phyloP scores from a whole-genome alignment of 1,140 invertebrate species.

The Luehdorfia chinensis region DNA sequence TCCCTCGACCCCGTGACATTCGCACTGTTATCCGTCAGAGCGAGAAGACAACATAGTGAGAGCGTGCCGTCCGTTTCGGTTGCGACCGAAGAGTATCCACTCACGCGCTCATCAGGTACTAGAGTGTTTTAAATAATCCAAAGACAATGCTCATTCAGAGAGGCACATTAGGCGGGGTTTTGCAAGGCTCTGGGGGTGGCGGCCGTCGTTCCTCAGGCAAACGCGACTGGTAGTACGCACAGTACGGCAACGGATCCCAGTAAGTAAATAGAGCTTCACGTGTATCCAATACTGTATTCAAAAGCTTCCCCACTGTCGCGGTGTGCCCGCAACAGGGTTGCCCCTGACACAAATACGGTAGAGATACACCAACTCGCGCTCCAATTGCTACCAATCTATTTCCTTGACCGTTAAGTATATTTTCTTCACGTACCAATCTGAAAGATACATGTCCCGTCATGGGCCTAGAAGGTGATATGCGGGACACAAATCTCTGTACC shows the following conservation, averaged over 20 bases:
- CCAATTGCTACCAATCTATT: slow-evolving; percentile 78
- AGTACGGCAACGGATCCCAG: slow-evolving; percentile 90
- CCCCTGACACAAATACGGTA: slow-evolving; percentile 87
- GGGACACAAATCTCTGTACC: slow-evolving; percentile 84
- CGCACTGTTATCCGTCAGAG: slow-evolving; percentile 24
- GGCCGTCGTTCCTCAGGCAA: slow-evolving; percentile 78
- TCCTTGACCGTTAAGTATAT: slow-evolving; percentile 49
- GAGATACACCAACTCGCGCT: slow-evolving; percentile 84
- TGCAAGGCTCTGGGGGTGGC: slow-evolving; percentile 58
- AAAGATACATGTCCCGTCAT: slow-evolving; percentile 88
- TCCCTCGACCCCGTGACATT: slow-evolving; percentile 39
- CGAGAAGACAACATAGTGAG: slow-evolving; percentile 39
- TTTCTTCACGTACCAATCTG: slow-evolving; percentile 79
- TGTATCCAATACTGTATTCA: slow-evolving; percentile 83
- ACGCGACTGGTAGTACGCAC: slow-evolving; percentile 89
- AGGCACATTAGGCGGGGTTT: slow-evolving; percentile 66
- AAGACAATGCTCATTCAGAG: slow-evolving; percentile 62
- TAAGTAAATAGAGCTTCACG: slow-evolving; percentile 86
- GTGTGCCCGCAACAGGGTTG: slow-evolving; percentile 77
- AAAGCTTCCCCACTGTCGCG: slow-evolving; percentile 77
- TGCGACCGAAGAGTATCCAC: slow-evolving; percentile 23
- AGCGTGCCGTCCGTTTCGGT: slow-evolving; percentile 20
- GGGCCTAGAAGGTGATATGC: slow-evolving; percentile 78
- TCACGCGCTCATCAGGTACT: slow-evolving; percentile 69
- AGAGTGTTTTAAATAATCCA: slow-evolving; percentile 61